phyloP scores from a whole-genome alignment of 2,113 vertebrate species.

The Hemiscyllium ocellatum region DNA sequence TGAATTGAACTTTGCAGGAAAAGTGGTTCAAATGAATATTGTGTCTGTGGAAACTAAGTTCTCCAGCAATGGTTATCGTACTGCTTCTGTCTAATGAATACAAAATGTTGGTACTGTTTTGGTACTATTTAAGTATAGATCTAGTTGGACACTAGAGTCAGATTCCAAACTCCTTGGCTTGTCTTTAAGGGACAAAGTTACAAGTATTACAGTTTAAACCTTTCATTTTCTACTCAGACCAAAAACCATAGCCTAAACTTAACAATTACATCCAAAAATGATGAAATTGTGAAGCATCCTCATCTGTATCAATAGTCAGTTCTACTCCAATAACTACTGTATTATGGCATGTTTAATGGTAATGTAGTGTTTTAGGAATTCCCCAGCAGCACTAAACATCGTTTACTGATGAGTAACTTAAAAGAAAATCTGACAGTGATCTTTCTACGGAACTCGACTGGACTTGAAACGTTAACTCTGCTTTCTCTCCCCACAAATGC shows the following conservation, averaged over 20 bases:
- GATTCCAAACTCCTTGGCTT: constrained; percentile 2
- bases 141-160: constrained; percentile 1
- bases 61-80: neutral
- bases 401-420: too few relatives aligned
- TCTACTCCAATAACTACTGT: neutral
- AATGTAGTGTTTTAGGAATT: neutral
- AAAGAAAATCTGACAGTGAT: too few relatives aligned
- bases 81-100: neutral
- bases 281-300: neutral
- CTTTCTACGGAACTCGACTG: too few relatives aligned
- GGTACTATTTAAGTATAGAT: neutral
- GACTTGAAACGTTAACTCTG: too few relatives aligned
- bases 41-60: neutral
- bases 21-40: neutral
- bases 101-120: neutral
- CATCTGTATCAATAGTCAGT: neutral
- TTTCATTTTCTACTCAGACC: neutral
- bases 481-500: too few relatives aligned
- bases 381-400: neutral
- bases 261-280: neutral
- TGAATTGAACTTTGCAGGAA: neutral
- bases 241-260: neutral
- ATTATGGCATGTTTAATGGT: neutral
- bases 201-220: neutral
- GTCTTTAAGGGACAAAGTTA: constrained; percentile 7